Percentiles rank a stretch among this genome's conserved stretches.
These are phyloP conservation scores for Gryllus longicercus DNA, from an alignment of 2,888 invertebrate genomes.

Conservation along the genomic window DNA sequence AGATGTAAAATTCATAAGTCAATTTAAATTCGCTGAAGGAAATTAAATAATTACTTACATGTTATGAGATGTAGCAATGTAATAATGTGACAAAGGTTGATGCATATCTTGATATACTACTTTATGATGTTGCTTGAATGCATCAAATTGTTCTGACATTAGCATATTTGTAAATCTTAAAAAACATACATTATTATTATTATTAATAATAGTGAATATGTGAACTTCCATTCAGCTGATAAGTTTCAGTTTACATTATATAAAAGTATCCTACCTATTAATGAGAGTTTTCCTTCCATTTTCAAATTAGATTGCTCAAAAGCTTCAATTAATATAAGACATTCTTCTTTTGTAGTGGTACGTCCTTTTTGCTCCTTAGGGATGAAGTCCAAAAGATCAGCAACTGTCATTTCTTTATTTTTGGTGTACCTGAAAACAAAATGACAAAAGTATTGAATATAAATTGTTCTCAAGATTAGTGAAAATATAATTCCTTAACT, in stretches of 20 bases:
- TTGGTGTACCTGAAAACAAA: conserved; percentile 43
- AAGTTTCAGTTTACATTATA: background rate
- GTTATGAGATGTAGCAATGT: conserved; percentile 59
- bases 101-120: conserved; percentile 57
- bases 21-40: background rate
- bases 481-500: too few species aligned
- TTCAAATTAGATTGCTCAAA: conserved; percentile 44
- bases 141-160: conserved; percentile 50
- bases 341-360: conserved; percentile 40
- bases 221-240: too few species aligned
- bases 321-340: conserved; percentile 43
- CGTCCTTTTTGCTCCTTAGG: conserved; percentile 48
- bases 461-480: too few species aligned
- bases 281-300: conserved; percentile 40
- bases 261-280: conserved; percentile 37
- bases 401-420: conserved; percentile 47
- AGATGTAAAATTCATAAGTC: background rate
- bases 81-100: conserved; percentile 56
- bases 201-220: too few species aligned
- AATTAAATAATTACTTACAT: conserved; percentile 49
- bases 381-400: conserved; percentile 52
- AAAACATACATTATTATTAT: background rate
- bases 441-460: too few species aligned
- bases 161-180: conserved; percentile 50
- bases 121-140: conserved; percentile 51